These are phyloP conservation scores for Ctenochaetus hawaiiensis DNA, from an alignment of 2,797 vertebrate genomes.

Conservation along the genomic window DNA sequence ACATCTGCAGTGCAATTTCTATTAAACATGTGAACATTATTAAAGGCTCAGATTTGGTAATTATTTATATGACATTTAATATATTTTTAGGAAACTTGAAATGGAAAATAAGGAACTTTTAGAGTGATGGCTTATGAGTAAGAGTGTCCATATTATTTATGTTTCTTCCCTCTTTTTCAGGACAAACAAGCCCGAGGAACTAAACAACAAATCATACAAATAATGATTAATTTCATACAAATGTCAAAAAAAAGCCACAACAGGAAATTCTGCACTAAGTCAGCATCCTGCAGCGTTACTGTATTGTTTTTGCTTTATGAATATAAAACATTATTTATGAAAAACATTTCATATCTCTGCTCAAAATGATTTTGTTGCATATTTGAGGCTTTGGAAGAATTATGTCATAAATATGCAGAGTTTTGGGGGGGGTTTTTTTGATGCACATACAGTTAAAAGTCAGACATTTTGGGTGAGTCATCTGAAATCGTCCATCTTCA, in stretches of 20 bases:
- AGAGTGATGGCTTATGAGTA: not conserved
- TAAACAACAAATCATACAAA: not conserved
- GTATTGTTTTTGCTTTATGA: not conserved
- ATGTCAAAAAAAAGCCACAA: not conserved
- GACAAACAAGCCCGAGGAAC: not conserved
- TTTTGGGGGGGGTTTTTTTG: no score
- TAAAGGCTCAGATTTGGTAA: not conserved
- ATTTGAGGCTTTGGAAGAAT: not conserved
- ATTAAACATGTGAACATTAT: not conserved
- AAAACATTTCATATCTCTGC: not conserved
- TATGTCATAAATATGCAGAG: not conserved
- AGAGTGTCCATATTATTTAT: not conserved
- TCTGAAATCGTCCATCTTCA: slow-evolving; percentile 10
- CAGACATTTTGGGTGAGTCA: not conserved
- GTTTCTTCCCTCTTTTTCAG: not conserved
- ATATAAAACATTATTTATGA: not conserved
- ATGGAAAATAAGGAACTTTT: not conserved
- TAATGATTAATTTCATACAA: not conserved
- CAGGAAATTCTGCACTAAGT: not conserved
- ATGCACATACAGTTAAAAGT: no score
- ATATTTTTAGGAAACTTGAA: not conserved
- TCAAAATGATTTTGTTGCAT: not conserved
- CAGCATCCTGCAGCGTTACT: no score
- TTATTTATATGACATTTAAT: not conserved
- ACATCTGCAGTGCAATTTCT: no score